These are phyloP conservation scores for Cecidostiba fungosa DNA, from an alignment of 2,888 invertebrate species.

Conservation along the genomic window DNA sequence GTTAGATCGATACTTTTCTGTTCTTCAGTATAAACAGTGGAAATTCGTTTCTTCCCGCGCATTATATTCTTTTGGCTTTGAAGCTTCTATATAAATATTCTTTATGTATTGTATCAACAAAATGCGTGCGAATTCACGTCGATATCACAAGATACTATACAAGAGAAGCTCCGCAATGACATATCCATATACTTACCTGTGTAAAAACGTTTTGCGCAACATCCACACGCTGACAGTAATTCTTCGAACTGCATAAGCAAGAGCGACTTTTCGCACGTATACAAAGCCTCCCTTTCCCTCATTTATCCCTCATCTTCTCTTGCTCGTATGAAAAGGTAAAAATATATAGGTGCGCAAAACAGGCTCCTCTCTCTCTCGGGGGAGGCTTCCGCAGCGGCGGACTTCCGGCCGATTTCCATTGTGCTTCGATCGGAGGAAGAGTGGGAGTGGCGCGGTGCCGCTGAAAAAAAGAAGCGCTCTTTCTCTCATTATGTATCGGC, in stretches of 20 bases:
- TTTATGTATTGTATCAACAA: no score
- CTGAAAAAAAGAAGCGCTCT: neutral
- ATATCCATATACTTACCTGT: no score
- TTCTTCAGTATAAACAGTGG: neutral
- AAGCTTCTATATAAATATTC: neutral
- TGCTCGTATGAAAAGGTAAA: neutral
- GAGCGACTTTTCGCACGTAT: neutral
- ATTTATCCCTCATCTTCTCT: neutral
- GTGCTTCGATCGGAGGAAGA: constrained; percentile 17
- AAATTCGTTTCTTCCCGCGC: neutral
- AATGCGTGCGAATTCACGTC: no score
- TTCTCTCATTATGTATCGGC: constrained; percentile 18
- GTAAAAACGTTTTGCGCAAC: neutral
- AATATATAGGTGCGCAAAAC: neutral
- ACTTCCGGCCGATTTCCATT: constrained; percentile 20
- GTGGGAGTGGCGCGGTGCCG: constrained; percentile 14
- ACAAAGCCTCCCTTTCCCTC: constrained; percentile 3
- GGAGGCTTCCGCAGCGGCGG: constrained; percentile 18
- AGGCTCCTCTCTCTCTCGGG: neutral
- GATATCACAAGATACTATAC: neutral
- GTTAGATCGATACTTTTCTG: neutral
- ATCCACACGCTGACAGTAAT: no score
- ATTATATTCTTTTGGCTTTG: no score
- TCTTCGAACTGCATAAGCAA: neutral
- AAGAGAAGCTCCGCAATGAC: neutral